Base-by-base conservation (phyloP, 2,888 invertebrate genomes). In the Neoascia interrupta region DNA sequence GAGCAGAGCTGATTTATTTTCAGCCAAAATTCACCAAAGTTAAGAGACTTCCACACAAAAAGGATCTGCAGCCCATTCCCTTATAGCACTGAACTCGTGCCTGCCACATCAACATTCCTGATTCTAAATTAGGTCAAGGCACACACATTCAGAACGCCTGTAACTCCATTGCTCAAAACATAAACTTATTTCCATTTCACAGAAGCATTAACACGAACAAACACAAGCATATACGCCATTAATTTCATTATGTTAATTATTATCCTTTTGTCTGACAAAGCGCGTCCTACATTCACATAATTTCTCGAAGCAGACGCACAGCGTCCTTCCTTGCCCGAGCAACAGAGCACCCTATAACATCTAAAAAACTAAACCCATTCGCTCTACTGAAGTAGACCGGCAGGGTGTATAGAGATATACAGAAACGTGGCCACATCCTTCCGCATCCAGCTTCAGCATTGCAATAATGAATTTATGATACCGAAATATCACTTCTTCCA, bases 401-500 rank as follows among this genome's bases (percentile, higher is more conserved):
- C 11, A 16, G 3, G 21, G 13, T 34, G 36, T 51, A 49, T 61
- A n/a, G n/a, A 43, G 18, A 16, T n/a, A n/a, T n/a, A 51, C 43
- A 36, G 26, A 47, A 43, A 18, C 45, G 26, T 21, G 15, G 36
- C 6, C 39, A 1, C 10, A 18, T 47, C 34, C 1, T 37, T 26
- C 37, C 11, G 37, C 49, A 15, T 16, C 23, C 19, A 11, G 51
- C 31, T 64, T 19, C 51, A 39, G 26, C 45, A 13, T 41, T 60
- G 60, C 70, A 76, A 72, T 76, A 75, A 81, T 74, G 75, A 80
- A 80, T 74, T 80, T 80, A 68, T 73, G 72, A 80, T 68, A 58
- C 74, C 53, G 39, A 76, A 86, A 86, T 86, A 86, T 86, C 85
- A 86, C 84, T 86, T 84, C 85, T 86, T 86, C 86, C 86, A 86